Evolutionary conservation across 1,140 invertebrate species (phyloP).

Genomic region (Venustaconcha ellipsiformis): DNA sequence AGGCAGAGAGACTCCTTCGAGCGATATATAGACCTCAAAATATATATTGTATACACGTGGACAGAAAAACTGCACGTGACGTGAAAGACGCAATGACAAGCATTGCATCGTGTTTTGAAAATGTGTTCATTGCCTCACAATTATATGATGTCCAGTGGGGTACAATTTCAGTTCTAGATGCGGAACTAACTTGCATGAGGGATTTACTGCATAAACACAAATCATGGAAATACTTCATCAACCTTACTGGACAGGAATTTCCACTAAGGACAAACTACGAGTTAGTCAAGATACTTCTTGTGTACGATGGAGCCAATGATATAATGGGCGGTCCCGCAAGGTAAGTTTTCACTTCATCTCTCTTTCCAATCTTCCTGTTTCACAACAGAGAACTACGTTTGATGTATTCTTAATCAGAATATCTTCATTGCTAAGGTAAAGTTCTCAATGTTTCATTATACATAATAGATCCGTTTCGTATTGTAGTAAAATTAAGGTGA

Average conservation of each 20-base stretch:
- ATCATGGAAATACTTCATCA: constrained; percentile 57
- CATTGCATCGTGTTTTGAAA: constrained; percentile 54
- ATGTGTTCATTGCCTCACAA: constrained; percentile 47
- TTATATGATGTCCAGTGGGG: constrained; percentile 36
- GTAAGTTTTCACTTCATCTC: constrained; percentile 19
- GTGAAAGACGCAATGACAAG: constrained; percentile 40
- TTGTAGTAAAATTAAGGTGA: no score
- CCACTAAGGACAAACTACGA: constrained; percentile 55
- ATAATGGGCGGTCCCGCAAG: constrained; percentile 34
- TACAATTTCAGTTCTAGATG: constrained; percentile 29
- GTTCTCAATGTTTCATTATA: no score
- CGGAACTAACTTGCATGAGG: constrained; percentile 46
- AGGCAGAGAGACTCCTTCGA: constrained; percentile 48
- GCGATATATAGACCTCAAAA: constrained; percentile 62
- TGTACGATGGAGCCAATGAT: constrained; percentile 46
- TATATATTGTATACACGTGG: constrained; percentile 60
- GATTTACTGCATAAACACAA: constrained; percentile 26
- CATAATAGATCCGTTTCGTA: no score
- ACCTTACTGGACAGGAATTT: constrained; percentile 56
- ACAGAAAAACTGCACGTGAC: constrained; percentile 35
- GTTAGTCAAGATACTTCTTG: constrained; percentile 44
- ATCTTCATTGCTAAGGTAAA: no score
- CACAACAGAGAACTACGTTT: no score
- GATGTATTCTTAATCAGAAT: no score
- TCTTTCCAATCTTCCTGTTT: no score